Evolutionary conservation across 2,888 invertebrate genomes (phyloP), one percentile per base, ranked within the genome.

Genomic region (Dynastes grantii): DNA sequence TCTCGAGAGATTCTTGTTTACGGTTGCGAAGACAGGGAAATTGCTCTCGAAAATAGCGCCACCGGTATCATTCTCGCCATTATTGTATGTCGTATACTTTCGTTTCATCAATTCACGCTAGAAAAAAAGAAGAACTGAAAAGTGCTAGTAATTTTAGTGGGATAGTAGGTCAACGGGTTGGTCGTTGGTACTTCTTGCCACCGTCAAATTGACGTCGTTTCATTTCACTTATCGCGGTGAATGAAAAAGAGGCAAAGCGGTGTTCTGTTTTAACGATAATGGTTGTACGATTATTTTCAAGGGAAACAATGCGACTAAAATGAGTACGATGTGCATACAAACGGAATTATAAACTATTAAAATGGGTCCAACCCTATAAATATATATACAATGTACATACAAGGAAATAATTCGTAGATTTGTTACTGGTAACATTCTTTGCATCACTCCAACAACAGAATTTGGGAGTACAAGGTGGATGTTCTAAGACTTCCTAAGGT

Each of bases 131-230:
- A 40, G 58, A 73, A 73, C 73, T 58, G 73, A 73, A 73, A 73
- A 73, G 73, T 73, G 73, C 73, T 73, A 73, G 73, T 73, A 73
- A 73, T 73, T 73, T 73, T 73, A 73, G 73, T 73, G 45, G 73
- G 40, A 40, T 40, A 73, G 73, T 73, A 55, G 73, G 73, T 58
- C 73, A 73, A 73, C 40, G 40, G 61, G 73, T 58, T 55, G 70
- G 13, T 37, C 32, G 45, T 45, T 11, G 64, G 64, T 29, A 32
- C 16, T 29, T 29, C 55, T 58, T 40, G 32, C 73, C 45, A 58
- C 73, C 40, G 27, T 58, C 58, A 61, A 73, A 73, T 58, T 22
- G 73, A 32, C 70, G 70, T 40, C 58, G 73, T 58, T 73, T 73
- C 73, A 73, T 73, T 73, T 73, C 73, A 73, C 73, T 73, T 73